phyloP scores from a whole-genome alignment of 2,113 vertebrate species.

The Gopherus evgoodei region DNA sequence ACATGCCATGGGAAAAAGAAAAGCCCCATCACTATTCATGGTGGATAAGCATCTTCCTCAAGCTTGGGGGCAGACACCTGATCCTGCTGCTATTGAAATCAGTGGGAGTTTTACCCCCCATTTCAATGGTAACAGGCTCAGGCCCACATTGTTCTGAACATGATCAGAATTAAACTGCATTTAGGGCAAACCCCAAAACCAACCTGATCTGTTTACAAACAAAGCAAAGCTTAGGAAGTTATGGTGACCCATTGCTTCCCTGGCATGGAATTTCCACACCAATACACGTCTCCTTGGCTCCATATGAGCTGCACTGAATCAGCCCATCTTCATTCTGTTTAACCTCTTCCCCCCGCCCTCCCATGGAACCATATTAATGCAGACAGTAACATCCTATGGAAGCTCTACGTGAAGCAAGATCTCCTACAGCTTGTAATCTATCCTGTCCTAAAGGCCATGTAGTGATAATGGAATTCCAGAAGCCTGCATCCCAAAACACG shows the following conservation, averaged over 20 bases:
- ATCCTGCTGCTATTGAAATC: background rate
- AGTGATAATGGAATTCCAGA: conserved; percentile 16
- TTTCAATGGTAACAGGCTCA: background rate
- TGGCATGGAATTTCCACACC: background rate
- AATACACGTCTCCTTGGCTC: background rate
- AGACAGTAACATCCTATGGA: background rate
- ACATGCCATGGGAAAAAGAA: background rate
- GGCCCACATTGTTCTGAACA: background rate
- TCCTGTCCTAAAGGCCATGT: background rate
- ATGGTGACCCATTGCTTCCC: background rate
- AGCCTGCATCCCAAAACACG: conserved; percentile 40
- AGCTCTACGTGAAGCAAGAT: conserved; percentile 34
- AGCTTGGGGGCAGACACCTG: background rate
- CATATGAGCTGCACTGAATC: background rate
- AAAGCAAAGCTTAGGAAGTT: background rate
- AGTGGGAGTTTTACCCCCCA: background rate
- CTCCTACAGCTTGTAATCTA: conserved; percentile 32
- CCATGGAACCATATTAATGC: conserved; percentile 11
- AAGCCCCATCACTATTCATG: background rate
- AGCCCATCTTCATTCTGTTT: background rate
- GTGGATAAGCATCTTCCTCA: background rate
- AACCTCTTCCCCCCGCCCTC: too few relatives aligned
- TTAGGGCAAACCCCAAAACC: background rate
- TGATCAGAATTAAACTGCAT: background rate
- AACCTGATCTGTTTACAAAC: conserved; percentile 1